These are phyloP conservation scores for Paedocypris micromegethes DNA, from an alignment of 2,797 vertebrate species.

Conservation along the genomic window DNA sequence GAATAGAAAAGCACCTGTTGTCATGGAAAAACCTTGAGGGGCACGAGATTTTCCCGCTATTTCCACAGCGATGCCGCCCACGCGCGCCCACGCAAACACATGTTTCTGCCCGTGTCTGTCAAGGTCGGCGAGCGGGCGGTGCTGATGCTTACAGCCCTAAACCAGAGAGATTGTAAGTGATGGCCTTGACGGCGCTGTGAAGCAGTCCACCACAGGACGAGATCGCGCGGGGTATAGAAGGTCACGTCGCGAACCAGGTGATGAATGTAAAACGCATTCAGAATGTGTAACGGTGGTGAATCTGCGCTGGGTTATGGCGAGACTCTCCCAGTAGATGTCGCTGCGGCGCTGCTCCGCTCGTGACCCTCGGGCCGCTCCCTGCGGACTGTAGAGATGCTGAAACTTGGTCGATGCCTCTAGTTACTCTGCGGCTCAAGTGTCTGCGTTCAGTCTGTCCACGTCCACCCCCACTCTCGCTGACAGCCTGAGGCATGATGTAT, in stretches of 20 bases:
- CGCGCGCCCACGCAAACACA: constrained; percentile 35
- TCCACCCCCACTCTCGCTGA: constrained; percentile 46
- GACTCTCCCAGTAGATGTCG: constrained; percentile 68
- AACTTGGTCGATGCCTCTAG: constrained; percentile 43
- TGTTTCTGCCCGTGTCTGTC: constrained; percentile 55
- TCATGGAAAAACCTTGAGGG: constrained; percentile 40
- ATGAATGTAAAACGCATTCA: too few species aligned
- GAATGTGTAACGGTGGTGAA: constrained; percentile 3
- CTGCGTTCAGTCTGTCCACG: constrained; percentile 52
- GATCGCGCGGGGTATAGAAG: background rate
- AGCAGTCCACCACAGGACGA: constrained; percentile 8
- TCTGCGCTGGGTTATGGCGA: background rate
- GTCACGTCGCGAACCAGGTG: background rate
- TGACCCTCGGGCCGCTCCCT: constrained; percentile 32
- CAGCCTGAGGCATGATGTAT: constrained; percentile 40
- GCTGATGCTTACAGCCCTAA: constrained; percentile 21
- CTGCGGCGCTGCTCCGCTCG: constrained; percentile 57
- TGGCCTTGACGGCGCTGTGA: constrained; percentile 37
- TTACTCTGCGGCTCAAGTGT: constrained; percentile 38
- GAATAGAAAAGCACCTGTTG: constrained; percentile 34
- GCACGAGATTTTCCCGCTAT: constrained; percentile 33
- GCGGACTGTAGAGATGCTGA: constrained; percentile 38
- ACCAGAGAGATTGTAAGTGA: constrained; percentile 39
- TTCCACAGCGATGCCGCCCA: constrained; percentile 41
- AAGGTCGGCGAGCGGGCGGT: constrained; percentile 50